Evolutionary conservation across 2,797 vertebrate genomes (phyloP), one percentile per base, ranked within the genome.

Genomic region (Falco cherrug): DNA sequence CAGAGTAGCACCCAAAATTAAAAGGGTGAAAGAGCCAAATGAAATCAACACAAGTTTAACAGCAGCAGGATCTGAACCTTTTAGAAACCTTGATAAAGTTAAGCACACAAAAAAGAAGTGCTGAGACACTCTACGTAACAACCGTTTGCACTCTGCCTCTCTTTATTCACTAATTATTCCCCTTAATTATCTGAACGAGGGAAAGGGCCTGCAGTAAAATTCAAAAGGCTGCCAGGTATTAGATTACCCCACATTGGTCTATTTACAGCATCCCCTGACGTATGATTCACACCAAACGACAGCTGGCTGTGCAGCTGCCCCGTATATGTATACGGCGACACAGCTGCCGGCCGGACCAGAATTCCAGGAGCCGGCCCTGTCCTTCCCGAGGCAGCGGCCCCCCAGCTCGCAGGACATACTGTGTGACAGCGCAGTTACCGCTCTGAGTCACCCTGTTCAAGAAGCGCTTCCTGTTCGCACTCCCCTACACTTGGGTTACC

Each of bases 281-380:
- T 98, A 98, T 98, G 99, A 99, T 98, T 99, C 98, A 98, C 98
- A 98, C 98, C 98, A 97, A 98, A 97, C 97, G 98, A 99, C 99
- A 99, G 99, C 99, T 99, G 99, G 99, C 98, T 98, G 97, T 96
- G 98, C 99, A 99, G 99, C 99, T 99, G 99, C 99, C 99, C 99
- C 97, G 98, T 99, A 98, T 98, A 98, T 98, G 98, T 98, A 98
- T 97, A 98, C 91, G 98, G 98, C 97, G 80, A 97, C 99, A 99
- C 99, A 99, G 99, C 99, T 99, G 99, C 99, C 97, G 97, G 98
- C 97, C 98, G 98, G 98, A 98, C 98, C 98, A 98, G 98, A 97
- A 99, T 98, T 98, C 94, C 98, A 98, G 98, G 98, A 99, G 98
- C 98, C 97, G 78, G 97, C 97, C 98, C 98, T 91, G 98, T 98